Base-by-base conservation (phyloP, 2,888 invertebrate genomes). In the Drosophila atripex region DNA sequence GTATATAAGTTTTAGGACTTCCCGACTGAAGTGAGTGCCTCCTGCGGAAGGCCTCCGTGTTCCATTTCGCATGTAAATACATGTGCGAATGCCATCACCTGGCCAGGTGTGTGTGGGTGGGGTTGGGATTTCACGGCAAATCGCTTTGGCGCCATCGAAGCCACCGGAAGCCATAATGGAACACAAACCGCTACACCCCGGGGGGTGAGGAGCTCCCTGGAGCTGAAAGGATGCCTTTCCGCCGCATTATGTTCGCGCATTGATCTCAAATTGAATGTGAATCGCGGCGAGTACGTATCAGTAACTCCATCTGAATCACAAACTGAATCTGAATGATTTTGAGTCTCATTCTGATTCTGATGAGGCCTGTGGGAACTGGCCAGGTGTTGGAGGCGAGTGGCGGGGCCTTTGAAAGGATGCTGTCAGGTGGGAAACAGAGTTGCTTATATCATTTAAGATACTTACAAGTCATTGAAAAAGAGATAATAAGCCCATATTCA, bases 1-100 rank as follows among this genome's bases (percentile, higher is more conserved):
- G 71, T 57, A 57, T 69, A 55, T 66, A 71, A 77, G 60, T 73
- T 59, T 16, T 9, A 30, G 46, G 11, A 56, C 35, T 23, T 7
- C 16, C 39, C 57, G 39, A 46, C 14, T 9, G 45, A 23, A 14
- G 49, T 30, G 12, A 41, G 14, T 1, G 16, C 12, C 35, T 35
- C 35, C 35, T 35, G 35, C 4, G n/a, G 14, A 35, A 14, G 16
- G 12, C 8, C 8, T 43, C 60, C 54, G 32, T 30, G 8, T 32
- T 23, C 11, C 30, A 78, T 75, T 76, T 66, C 46, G 66, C 75
- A 76, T 77, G 88, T 73, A 89, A 89, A 89, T 89, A 86, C 89
- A 80, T 89, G 89, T 89, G 89, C 86, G 89, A 89, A 89, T 78
- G 71, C 78, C 78, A 72, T 73, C 89, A 89, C 89, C 89, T 89